These are phyloP conservation scores for Sardinella longiceps DNA, from an alignment of 2,797 vertebrate genomes.

Conservation along the genomic window DNA sequence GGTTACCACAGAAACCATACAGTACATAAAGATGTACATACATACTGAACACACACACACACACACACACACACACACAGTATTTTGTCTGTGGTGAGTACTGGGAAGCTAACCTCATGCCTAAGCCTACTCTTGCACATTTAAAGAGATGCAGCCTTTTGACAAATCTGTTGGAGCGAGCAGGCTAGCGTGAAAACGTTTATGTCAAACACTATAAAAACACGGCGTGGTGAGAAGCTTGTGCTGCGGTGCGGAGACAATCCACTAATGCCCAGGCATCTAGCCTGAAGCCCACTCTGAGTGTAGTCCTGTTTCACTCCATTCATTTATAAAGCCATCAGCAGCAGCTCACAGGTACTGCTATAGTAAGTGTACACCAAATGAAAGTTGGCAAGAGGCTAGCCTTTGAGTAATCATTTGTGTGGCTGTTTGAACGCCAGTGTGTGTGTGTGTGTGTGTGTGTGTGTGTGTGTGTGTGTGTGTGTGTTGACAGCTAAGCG, in stretches of 20 bases:
- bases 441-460: neutral
- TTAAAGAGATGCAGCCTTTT: neutral
- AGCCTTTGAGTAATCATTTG: neutral
- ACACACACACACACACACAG: neutral
- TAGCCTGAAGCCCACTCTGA: neutral
- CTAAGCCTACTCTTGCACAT: too few relatives aligned
- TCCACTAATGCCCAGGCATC: neutral
- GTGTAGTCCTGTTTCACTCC: neutral
- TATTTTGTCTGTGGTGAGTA: neutral
- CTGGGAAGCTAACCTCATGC: too few relatives aligned
- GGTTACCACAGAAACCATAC: too few relatives aligned
- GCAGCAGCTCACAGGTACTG: neutral
- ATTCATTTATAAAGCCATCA: neutral
- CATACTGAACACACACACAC: neutral
- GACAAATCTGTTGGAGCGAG: neutral
- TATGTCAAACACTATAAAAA: neutral
- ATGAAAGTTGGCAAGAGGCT: neutral
- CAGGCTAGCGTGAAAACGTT: neutral
- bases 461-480: neutral
- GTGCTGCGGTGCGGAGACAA: neutral
- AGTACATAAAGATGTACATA: neutral
- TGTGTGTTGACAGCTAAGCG: neutral
- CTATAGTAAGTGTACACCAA: neutral
- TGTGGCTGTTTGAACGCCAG: neutral
- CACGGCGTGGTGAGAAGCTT: neutral